phyloP scores from a whole-genome alignment of 2,888 invertebrate genomes.

The Venusia cambrica region DNA sequence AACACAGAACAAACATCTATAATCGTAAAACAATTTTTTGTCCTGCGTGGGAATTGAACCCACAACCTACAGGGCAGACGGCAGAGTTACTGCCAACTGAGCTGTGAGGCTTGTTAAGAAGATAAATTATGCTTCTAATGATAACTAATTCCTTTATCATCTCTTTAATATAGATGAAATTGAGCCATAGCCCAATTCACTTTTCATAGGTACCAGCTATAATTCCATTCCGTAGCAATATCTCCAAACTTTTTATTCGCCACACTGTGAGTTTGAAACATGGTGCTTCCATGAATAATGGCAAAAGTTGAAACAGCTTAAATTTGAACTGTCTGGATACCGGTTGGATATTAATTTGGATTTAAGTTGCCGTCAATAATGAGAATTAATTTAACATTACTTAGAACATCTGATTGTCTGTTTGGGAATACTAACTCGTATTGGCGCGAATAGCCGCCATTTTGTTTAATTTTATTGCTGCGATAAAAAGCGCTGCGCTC shows the following conservation, averaged over 20 bases:
- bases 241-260: conserved; percentile 48
- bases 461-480: conserved; percentile 6
- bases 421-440: conserved; percentile 8
- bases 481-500: background rate
- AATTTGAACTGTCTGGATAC: conserved; percentile 62
- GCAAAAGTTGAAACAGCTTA: conserved; percentile 66
- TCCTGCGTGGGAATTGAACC: no score
- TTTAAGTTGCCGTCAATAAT: conserved; percentile 42
- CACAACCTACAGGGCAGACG: no score
- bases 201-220: no score
- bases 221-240: conserved; percentile 18
- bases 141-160: no score
- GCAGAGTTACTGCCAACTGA: no score
- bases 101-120: no score
- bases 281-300: conserved; percentile 59
- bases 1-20: no score
- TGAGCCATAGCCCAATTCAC: conserved; percentile 3
- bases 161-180: no score
- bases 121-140: no score
- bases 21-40: no score
- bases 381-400: conserved; percentile 36
- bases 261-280: conserved; percentile 52
- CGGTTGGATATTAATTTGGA: conserved; percentile 60
- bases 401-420: conserved; percentile 4
- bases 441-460: background rate